Evolutionary conservation across 2,113 vertebrate genomes (phyloP), one percentile per base, ranked within the genome.

Genomic region (Macheiramphus alcinus): DNA sequence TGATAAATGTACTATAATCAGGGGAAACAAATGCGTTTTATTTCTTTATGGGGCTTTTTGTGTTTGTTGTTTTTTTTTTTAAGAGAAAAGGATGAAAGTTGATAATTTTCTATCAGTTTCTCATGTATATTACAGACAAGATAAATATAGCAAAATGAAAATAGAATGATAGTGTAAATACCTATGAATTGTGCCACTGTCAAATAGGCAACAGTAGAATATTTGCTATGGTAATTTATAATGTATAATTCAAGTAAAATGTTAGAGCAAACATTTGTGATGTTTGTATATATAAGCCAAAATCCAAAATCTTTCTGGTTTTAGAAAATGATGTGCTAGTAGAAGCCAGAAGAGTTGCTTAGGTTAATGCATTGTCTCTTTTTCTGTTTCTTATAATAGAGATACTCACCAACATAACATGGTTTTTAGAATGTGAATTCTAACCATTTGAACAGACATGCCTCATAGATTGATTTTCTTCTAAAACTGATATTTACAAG

Each of bases 131-230:
- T 92, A 34, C 74, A 48, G 38, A 68, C 50, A 88, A 92, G 72
- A 45, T 80, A 86, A 95, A 85, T 84, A 88, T 15, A 93, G 83
- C 76, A 87, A 90, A 87, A 70, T 68, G 10, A 76, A 91, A 88
- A 78, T 62, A 93, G 80, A 96, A 59, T 47, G 29, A 83, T 95
- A 93, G 76, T 96, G 92, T 96, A 96, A 96, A 97, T 95, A 94
- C 71, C 59, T 92, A 53, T 90, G 80, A 89, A 58, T 90, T 95
- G 93, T 89, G 73, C 88, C 93, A 90, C 81, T 78, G 92, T 97
- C 95, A 91, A 92, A 61, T 95, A 91, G 94, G 36, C 94, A 95
- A 67, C 68, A 91, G 81, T 90, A 93, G 91, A 94, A 55, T 94
- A 88, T 90, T 95, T 83, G 66, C 59, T 91, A 80, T 4, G 4